Evolutionary conservation across 2,888 invertebrate genomes (phyloP).

Genomic region (Teleogryllus oceanicus): DNA sequence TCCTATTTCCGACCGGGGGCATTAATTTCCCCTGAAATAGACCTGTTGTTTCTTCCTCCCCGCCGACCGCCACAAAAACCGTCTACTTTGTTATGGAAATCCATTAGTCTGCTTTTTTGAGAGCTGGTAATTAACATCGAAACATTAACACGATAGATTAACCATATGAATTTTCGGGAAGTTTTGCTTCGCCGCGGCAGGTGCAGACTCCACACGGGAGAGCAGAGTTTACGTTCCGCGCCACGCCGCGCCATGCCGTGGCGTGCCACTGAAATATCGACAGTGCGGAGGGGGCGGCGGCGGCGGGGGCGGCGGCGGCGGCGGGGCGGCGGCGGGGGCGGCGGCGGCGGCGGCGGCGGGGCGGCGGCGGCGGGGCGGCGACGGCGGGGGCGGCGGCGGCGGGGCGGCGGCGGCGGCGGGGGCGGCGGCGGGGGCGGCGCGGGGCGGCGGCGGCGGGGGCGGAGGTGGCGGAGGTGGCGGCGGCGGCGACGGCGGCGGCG

Average conservation of each 20-base stretch:
- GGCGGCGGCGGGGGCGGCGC: not conserved
- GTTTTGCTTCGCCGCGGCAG: not conserved
- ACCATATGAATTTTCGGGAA: not conserved
- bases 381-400: no score
- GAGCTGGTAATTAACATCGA: not conserved
- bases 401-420: no score
- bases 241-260: no score
- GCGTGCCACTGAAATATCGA: not conserved
- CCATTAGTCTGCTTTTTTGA: conserved; percentile 2
- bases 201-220: not conserved
- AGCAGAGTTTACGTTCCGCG: no score
- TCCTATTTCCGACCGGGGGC: not conserved
- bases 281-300: not conserved
- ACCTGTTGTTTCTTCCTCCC: conserved; percentile 4
- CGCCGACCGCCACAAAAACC: not conserved
- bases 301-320: not conserved
- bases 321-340: not conserved
- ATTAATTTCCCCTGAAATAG: conserved; percentile 4
- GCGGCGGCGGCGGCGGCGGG: not conserved
- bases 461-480: not conserved
- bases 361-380: no score
- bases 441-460: not conserved
- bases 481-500: not conserved
- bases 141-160: not conserved
- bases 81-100: conserved; percentile 18